phyloP scores from a whole-genome alignment of 23 tunicate genomes.

The Oikopleura dioica region DNA sequence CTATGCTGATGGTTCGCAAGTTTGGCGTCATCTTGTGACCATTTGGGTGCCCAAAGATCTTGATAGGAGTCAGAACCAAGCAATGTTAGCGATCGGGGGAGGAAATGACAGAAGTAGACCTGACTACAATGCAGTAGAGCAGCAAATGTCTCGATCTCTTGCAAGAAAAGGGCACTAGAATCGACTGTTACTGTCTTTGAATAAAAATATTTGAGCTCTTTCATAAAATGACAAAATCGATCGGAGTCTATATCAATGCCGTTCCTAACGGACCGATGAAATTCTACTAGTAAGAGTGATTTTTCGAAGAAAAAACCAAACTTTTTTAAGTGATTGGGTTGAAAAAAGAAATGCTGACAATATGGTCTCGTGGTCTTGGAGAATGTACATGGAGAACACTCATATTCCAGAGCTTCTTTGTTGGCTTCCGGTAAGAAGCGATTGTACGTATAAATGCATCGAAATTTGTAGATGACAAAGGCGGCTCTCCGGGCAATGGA shows the following conservation, averaged over 20 bases:
- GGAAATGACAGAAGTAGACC: constrained; percentile 2
- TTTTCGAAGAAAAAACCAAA: no score
- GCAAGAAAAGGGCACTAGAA: no score
- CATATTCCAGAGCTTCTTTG: background rate
- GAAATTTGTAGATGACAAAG: no score
- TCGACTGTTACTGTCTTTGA: no score
- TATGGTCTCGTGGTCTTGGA: constrained; percentile 5
- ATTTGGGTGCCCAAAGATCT: background rate
- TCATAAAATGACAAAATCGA: no score
- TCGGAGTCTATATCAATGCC: background rate
- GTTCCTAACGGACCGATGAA: background rate
- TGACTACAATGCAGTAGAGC: background rate
- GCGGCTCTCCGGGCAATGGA: background rate
- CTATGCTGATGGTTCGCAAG: background rate
- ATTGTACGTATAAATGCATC: no score
- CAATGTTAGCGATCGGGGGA: background rate
- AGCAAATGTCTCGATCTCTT: background rate
- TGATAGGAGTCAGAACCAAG: background rate
- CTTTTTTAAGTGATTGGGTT: background rate
- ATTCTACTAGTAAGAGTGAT: no score
- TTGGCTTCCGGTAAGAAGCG: constrained; percentile 10
- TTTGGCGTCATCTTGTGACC: background rate
- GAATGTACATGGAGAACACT: background rate
- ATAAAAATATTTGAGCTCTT: no score
- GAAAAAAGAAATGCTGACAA: background rate